A percentile compares a stretch with the other conserved stretches of the same genome.
Conservation (phyloP, 1,140 invertebrate species). For the Idris sp. region DNA sequence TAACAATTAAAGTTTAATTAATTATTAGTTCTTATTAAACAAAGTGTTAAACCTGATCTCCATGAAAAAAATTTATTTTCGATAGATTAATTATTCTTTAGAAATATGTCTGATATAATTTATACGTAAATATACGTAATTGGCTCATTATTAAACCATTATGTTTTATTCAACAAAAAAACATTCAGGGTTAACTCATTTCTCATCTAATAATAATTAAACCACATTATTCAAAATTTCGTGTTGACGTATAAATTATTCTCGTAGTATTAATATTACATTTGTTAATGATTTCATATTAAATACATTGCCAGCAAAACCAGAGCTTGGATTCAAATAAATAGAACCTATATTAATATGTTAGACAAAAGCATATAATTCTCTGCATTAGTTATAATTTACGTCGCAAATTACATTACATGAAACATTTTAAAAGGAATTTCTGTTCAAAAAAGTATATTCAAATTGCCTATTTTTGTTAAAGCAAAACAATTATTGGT, state of each 20-base stretch:
- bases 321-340: not conserved
- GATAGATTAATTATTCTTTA: too few relatives aligned
- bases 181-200: too few relatives aligned
- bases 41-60: not conserved
- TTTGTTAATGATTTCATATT: not conserved
- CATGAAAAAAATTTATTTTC: too few relatives aligned
- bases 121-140: too few relatives aligned
- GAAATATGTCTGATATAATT: too few relatives aligned
- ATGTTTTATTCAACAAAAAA: not conserved
- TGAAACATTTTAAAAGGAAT: constrained; percentile 6
- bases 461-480: not conserved
- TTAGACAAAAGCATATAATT: constrained; percentile 1
- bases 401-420: not conserved
- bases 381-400: not conserved
- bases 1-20: constrained; percentile 3
- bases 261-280: constrained; percentile 3
- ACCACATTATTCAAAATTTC: not conserved
- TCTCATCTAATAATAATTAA: not conserved
- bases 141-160: not conserved
- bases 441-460: not conserved
- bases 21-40: not conserved
- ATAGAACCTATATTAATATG: not conserved
- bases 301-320: not conserved
- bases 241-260: not conserved
- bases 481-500: too few relatives aligned